Conservation (phyloP, 2,888 invertebrate species). For the Synanthedon myopaeformis region DNA sequence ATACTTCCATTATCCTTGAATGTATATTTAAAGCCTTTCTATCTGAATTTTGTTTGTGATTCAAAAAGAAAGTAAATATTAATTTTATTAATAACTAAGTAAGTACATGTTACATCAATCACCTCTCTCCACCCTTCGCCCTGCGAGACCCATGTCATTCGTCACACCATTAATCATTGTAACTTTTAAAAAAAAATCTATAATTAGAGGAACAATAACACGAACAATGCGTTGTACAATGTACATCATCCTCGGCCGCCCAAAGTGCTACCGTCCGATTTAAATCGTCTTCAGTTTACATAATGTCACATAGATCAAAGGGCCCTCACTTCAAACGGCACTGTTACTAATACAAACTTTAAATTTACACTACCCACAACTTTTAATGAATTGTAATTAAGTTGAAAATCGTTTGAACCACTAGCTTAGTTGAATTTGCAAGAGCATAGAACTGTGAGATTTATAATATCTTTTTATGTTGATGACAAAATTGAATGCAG, state of each 20-base stretch:
- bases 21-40: no score
- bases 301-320: conserved; percentile 62
- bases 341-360: conserved; percentile 32
- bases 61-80: no score
- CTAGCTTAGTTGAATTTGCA: conserved; percentile 9
- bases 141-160: conserved; percentile 34
- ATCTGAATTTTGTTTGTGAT: no score
- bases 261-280: conserved; percentile 38
- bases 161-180: conserved; percentile 37
- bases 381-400: conserved; percentile 15
- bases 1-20: no score
- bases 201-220: conserved; percentile 43
- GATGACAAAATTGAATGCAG: conserved; percentile 49
- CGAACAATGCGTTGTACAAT: conserved; percentile 29
- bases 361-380: conserved; percentile 18
- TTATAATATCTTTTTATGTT: conserved; percentile 36
- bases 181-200: conserved; percentile 35
- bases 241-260: conserved; percentile 29
- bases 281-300: conserved; percentile 59
- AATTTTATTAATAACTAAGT: no score
- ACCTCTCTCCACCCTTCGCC: neutral
- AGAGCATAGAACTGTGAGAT: conserved; percentile 5
- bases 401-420: conserved; percentile 14
- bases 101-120: neutral
- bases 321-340: conserved; percentile 48